phyloP scores from a whole-genome alignment of 53 echinoderm and acorn worm genomes.

The Temnopleurus reevesii region DNA sequence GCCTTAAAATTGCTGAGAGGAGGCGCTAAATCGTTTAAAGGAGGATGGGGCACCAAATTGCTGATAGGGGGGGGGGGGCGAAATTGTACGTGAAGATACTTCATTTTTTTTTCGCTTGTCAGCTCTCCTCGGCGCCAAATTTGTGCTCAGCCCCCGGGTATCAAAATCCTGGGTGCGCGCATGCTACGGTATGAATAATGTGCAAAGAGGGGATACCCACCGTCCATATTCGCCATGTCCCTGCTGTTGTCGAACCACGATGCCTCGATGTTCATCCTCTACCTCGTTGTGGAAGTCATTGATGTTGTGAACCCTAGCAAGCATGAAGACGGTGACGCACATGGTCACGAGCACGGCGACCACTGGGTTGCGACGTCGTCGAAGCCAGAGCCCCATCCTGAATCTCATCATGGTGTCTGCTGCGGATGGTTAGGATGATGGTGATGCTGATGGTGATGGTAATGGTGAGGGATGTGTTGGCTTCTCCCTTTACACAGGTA shows the following conservation, averaged over 20 bases:
- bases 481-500: too few species aligned
- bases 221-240: conserved; percentile 28
- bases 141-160: too few species aligned
- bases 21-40: too few species aligned
- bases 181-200: not conserved
- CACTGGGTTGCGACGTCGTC: conserved; percentile 40
- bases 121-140: too few species aligned
- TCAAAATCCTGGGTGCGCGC: not conserved
- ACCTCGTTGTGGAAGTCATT: not conserved
- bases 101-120: too few species aligned
- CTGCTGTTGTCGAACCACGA: not conserved
- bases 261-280: not conserved
- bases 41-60: too few species aligned
- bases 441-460: not conserved
- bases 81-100: too few species aligned
- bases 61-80: too few species aligned
- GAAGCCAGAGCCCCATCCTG: conserved; percentile 39
- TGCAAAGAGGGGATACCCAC: not conserved
- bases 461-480: not conserved
- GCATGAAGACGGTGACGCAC: not conserved
- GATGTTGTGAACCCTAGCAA: conserved; percentile 31
- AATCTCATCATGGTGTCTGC: not conserved
- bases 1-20: too few species aligned
- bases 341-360: not conserved
- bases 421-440: not conserved